These are phyloP conservation scores for Myotis planiceps DNA, from an alignment of 2,797 vertebrate genomes.

Conservation along the genomic window DNA sequence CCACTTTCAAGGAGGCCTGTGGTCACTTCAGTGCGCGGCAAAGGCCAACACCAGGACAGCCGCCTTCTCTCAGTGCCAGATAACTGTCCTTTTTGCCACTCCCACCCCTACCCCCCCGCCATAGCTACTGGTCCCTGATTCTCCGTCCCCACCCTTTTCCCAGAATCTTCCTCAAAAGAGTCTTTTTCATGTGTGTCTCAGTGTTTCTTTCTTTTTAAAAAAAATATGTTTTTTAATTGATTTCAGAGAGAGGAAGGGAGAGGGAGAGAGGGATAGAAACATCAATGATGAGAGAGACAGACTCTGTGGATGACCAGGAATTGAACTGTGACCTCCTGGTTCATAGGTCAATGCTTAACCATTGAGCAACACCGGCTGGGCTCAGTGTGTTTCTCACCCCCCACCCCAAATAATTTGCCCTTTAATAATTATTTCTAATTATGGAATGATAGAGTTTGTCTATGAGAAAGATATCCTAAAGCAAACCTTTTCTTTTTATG, in stretches of 20 bases:
- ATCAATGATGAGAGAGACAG: no score
- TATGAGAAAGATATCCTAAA: conserved; percentile 27
- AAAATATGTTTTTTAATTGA: no score
- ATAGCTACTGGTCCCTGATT: background rate
- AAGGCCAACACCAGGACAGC: background rate
- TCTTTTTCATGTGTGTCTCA: background rate
- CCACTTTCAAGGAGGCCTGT: background rate
- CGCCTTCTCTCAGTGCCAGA: rapidly evolving
- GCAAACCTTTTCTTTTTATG: background rate
- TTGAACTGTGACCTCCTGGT: no score
- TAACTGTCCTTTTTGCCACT: background rate
- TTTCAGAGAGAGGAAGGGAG: no score
- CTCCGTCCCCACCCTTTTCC: background rate
- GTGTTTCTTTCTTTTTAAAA: no score
- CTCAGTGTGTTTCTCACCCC: background rate
- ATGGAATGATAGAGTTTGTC: background rate
- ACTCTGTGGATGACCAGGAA: no score
- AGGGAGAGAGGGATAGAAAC: no score
- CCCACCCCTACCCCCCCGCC: rapidly evolving
- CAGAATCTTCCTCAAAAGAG: conserved; percentile 21
- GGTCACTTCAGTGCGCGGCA: no score
- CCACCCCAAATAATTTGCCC: background rate
- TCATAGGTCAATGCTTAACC: no score
- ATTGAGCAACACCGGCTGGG: no score
- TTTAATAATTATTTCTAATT: conserved; percentile 43